These are phyloP conservation scores for Atherinomorus stipes DNA, from an alignment of 2,113 vertebrate species.

Conservation along the genomic window DNA sequence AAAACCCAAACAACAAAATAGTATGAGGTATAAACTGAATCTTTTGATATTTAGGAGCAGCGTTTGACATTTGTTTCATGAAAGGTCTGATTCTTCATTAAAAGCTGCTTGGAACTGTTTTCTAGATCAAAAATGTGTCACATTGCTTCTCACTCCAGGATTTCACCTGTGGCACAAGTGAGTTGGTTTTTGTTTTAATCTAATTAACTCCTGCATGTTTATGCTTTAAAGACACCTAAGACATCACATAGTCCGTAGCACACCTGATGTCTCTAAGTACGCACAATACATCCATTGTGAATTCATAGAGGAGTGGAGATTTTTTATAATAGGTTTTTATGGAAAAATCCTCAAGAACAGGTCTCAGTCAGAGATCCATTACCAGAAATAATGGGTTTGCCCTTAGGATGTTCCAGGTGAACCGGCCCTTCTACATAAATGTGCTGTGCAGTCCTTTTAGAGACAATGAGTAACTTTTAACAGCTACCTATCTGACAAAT, in stretches of 20 bases:
- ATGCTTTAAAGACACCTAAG: too few species aligned
- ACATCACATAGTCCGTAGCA: too few species aligned
- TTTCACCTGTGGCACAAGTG: too few species aligned
- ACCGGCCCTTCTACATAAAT: not conserved
- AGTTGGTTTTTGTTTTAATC: too few species aligned
- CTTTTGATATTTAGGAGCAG: not conserved
- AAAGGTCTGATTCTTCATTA: not conserved
- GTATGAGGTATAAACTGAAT: not conserved
- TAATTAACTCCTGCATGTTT: too few species aligned
- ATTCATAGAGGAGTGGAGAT: not conserved
- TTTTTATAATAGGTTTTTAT: not conserved
- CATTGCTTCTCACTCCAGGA: too few species aligned
- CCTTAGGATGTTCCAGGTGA: not conserved
- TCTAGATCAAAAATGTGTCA: too few species aligned
- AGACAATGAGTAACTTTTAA: conserved; percentile 33
- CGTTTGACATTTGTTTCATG: not conserved
- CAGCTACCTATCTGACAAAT: conserved; percentile 66
- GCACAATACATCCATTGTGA: too few species aligned
- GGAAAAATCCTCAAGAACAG: not conserved
- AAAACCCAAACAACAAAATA: too few species aligned
- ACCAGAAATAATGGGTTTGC: not conserved
- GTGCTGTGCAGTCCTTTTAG: conserved; percentile 12
- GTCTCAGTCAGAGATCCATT: not conserved
- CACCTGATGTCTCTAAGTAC: too few species aligned
- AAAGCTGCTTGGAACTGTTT: too few species aligned